Evolutionary conservation across 2,888 invertebrate species (phyloP), one percentile per base, ranked within the genome.

Genomic region (Caenorhabditis drosophilae): DNA sequence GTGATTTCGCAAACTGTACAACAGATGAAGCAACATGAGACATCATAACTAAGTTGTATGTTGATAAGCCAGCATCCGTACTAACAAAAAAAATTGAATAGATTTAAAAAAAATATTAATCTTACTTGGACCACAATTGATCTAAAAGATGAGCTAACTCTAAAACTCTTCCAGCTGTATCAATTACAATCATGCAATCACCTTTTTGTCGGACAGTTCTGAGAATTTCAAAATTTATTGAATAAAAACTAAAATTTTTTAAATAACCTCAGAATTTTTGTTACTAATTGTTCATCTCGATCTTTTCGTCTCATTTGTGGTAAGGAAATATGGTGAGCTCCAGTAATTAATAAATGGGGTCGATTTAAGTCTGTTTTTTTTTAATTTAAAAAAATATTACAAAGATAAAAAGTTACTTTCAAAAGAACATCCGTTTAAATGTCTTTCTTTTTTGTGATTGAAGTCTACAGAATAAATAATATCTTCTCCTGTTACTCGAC

Each of bases 21-120:
- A 97, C 97, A 84, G 97, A 97, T 82, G 95, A 97, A 84, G 94
- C 93, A 61, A 98, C 95, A 84, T 97, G 95, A 78, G 92, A 97
- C 1, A 98, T 87, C 54, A 98, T 87, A 0, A 94, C 92, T 48
- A 98, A 85, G 0, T 94, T 93, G 85, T 97, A 98, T 0, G 94
- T 92, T 63, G 93, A 89, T 3, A 98, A 87, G 0, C 97, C 97
- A 0, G 96, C 95, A 83, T 96, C 96, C 84, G 92, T 92, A 84
- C 78, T 78, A 45, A 56, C 70, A 50, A 26, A 20, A n/a, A 31
- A 31, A 31, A 31, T 31, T n/a, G n/a, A n/a, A n/a, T n/a, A n/a
- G n/a, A n/a, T 26, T 45, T 26, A 40, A 23, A 1, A 34, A 35
- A 20, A 22, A 4, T 47, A 34, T 6, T 31, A 34, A 2, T 4